Evolutionary conservation across 2,797 vertebrate species (phyloP), one percentile per base, ranked within the genome.

Genomic region (Hylomyscus alleni): DNA sequence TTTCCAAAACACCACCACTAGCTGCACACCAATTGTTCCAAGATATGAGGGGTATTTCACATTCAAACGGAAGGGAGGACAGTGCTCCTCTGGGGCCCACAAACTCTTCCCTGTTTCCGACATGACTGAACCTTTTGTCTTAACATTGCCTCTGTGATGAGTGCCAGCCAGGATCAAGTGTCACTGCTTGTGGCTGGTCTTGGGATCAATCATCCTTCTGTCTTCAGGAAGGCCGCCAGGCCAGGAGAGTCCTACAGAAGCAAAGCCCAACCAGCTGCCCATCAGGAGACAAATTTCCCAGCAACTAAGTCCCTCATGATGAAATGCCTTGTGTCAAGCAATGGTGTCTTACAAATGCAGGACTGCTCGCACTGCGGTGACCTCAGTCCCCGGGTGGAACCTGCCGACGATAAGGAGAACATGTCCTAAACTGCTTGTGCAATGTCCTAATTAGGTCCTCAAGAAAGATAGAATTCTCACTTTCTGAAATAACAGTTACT

Each of bases 381-480:
- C 44, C 1, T 50, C 60, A 11, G 56, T 76, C 37, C 44, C 8
- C 2, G 9, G 44, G 31, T 9, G 29, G 77, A 75, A 76, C 81
- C 58, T 78, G 6, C 37, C 6, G 17, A 50, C n/a, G 17, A 40
- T 84, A 76, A 76, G 50, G 6, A 75, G 54, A 62, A 81, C 10
- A 8, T 54, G 2, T 85, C 62, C 19, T 77, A 20, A 93, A 58
- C 37, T 93, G 50, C 76, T 82, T 89, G 19, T 80, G 37, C n/a
- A 84, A 84, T 22, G 52, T 85, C 65, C 40, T 40, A 19, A 37
- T 85, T n/a, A 77, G 6, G 47, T 82, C 56, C 14, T 69, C 37
- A 31, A 56, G 91, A 96, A 84, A 67, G 40, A 34, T 85, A 12
- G 12, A 75, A 83, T 93, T 82, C 58, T 72, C n/a, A 77, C 65